A percentile compares a stretch with the other conserved stretches of the same genome.
Evolutionary conservation across 2,113 vertebrate species (phyloP).

Genomic region (Aspiorhynchus laticeps): DNA sequence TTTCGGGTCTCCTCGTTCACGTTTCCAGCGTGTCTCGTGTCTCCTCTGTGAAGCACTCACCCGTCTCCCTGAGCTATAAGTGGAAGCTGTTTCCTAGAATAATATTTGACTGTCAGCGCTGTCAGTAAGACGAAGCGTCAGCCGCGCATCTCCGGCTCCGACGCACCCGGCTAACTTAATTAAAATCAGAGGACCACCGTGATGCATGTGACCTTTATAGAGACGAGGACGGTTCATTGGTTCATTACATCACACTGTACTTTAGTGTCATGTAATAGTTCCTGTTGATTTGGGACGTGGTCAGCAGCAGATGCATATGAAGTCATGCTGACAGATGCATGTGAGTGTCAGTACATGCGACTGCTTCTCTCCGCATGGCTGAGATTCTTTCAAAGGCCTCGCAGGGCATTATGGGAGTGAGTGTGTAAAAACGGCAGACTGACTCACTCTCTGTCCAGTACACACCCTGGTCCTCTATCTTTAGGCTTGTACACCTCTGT

Average conservation of each 20-base stretch:
- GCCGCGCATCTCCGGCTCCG: not conserved
- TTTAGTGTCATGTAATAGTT: not conserved
- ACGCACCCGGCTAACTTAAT: conserved; percentile 17
- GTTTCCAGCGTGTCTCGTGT: conserved; percentile 50
- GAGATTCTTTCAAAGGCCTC: conserved; percentile 15
- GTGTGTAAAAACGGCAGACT: conserved; percentile 27
- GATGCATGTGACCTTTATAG: conserved; percentile 4
- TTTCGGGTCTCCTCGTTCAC: conserved; percentile 16
- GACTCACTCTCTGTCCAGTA: conserved; percentile 1
- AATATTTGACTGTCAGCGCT: conserved; percentile 65
- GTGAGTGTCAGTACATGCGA: not conserved
- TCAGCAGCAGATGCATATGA: conserved; percentile 19
- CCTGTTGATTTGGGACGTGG: conserved; percentile 6
- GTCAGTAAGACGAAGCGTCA: conserved; percentile 52
- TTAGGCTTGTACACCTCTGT: not conserved
- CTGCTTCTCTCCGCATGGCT: not conserved
- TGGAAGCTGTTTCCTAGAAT: conserved; percentile 61
- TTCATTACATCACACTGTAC: conserved; percentile 28
- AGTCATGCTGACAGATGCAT: conserved; percentile 42
- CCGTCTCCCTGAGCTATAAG: conserved; percentile 70
- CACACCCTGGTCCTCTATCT: not conserved
- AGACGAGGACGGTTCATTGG: not conserved
- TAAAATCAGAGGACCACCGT: conserved; percentile 21
- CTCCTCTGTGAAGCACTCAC: conserved; percentile 56
- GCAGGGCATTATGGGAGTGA: not conserved